Evolutionary conservation across 1,140 invertebrate species (phyloP), one percentile per base, ranked within the genome.

Genomic region (Drosophila persimilis): DNA sequence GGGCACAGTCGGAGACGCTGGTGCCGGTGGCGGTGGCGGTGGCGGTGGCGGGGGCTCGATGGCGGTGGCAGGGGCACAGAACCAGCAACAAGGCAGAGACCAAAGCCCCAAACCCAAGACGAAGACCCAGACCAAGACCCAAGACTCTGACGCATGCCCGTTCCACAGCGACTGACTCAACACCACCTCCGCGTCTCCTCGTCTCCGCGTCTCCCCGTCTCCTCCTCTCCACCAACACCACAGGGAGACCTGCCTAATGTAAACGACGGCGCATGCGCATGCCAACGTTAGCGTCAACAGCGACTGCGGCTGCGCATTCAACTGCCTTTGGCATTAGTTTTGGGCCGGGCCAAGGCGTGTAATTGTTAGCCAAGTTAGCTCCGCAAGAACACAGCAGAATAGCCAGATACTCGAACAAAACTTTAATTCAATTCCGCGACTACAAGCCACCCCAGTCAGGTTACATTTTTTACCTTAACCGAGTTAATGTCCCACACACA

Each of bases 281-380:
- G 83, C 83, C 81, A 56, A 80, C 64, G 77, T 74, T 77, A 46
- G 44, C 11, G 67, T 69, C 76, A 35, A 44, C 62, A 44, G 56
- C 8, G 44, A 35, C 44, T 26, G 13, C 52, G 45, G 31, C 48
- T 46, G 39, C 43, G 46, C 45, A 31, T 52, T 65, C 48, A 54
- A 47, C 44, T 73, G 83, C 70, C 64, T 65, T 31, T 52, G 57
- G 67, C 50, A 66, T 86, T 86, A 77, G 77, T 67, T 85, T 62
- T 52, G 77, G 74, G 44, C 44, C 44, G 46, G 77, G 62, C 44
- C 74, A 63, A 72, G 83, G 83, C 78, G 83, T 88, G 83, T 88
- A 88, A 86, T 88, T 88, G 83, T 88, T 88, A 88, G 52, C 79
- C 77, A 86, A 86, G 81, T 88, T 81, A 67, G 77, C 69, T 77